Evolutionary conservation across 1,140 invertebrate genomes (phyloP).

Genomic region (Arion vulgaris): DNA sequence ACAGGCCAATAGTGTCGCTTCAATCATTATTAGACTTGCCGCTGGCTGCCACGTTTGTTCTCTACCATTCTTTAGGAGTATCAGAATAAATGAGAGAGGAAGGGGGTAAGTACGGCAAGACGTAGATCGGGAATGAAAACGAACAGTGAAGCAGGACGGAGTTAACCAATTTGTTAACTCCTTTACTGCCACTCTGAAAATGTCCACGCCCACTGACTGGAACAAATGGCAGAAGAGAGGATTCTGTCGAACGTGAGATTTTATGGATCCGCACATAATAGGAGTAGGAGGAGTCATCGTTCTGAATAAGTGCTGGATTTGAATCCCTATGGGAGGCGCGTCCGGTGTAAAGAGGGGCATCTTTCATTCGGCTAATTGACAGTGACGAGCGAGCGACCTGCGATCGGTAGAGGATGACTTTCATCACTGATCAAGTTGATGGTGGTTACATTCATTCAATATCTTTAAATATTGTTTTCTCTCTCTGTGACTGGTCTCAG

Average conservation of each 20-base stretch:
- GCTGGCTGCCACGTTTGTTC: neutral
- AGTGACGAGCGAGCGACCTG: neutral
- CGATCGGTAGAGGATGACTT: conserved; percentile 25
- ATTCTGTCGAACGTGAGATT: neutral
- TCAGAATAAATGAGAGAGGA: neutral
- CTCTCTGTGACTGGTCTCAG: neutral
- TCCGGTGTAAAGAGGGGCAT: neutral
- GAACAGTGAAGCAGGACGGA: neutral
- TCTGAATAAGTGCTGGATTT: neutral
- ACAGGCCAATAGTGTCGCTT: conserved; percentile 13
- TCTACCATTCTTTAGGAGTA: neutral
- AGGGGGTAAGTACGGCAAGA: neutral
- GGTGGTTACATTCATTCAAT: neutral
- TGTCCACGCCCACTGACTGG: neutral
- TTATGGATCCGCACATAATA: neutral
- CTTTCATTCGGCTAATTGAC: conserved; percentile 10
- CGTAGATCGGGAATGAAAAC: neutral
- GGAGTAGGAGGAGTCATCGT: neutral
- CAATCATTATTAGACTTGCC: neutral
- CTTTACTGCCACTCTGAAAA: neutral
- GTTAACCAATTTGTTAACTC: neutral
- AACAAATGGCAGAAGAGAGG: neutral
- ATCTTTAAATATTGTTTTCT: neutral
- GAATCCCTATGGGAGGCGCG: neutral
- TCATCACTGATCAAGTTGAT: conserved; percentile 13